phyloP scores from a whole-genome alignment of 2,888 invertebrate species.

The Trachelus iudaicus region DNA sequence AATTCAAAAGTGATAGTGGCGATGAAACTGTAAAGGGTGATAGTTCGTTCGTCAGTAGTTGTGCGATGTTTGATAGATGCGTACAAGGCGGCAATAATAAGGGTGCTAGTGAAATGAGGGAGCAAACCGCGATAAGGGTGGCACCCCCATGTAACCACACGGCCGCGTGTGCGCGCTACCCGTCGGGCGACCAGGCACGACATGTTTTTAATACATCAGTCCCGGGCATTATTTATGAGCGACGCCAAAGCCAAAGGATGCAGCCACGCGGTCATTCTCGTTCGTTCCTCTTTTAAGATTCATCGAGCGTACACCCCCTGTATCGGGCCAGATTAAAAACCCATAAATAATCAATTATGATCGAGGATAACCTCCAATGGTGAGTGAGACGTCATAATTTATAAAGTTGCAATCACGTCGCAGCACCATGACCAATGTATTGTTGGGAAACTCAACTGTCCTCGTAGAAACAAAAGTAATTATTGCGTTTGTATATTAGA shows the following conservation, averaged over 20 bases:
- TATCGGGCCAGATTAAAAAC: conserved; percentile 15
- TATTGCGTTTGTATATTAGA: no score
- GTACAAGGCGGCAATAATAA: no score
- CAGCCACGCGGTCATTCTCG: conserved; percentile 22
- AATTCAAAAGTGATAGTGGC: no score
- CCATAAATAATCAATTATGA: conserved; percentile 33
- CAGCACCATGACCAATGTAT: no score
- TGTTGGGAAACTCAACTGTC: no score
- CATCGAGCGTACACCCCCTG: background rate
- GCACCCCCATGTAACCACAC: background rate
- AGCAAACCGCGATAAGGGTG: conserved; percentile 3
- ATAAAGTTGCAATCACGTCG: background rate
- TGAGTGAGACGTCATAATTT: background rate
- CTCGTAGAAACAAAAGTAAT: no score
- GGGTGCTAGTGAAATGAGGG: background rate
- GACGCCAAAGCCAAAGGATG: conserved; percentile 22
- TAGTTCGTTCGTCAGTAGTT: no score
- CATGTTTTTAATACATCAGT: conserved; percentile 5
- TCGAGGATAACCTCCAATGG: conserved; percentile 13
- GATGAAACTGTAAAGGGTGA: no score
- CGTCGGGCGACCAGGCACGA: no score
- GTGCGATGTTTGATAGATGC: no score
- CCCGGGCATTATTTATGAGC: conserved; percentile 8
- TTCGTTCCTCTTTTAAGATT: conserved; percentile 19
- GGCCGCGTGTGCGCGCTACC: background rate